Evolutionary conservation across 2,797 vertebrate species (phyloP).

Genomic region (Macropus fuliginosus): DNA sequence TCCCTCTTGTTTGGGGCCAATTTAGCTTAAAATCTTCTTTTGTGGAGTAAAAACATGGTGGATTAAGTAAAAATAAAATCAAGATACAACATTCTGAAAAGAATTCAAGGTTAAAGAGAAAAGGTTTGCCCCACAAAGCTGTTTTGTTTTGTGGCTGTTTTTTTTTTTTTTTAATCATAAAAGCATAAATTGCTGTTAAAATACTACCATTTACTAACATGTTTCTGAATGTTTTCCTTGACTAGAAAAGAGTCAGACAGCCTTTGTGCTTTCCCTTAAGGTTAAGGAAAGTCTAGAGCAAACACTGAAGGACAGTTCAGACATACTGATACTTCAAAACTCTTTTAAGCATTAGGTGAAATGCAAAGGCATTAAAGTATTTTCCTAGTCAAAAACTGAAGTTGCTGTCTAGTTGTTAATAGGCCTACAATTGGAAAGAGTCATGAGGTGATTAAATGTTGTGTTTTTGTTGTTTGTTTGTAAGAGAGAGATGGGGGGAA

Average conservation of each 20-base stretch:
- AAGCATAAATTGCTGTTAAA: slow-evolving; percentile 80
- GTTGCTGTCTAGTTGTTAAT: neutral
- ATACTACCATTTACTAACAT: slow-evolving; percentile 71
- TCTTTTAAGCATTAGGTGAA: slow-evolving; percentile 20
- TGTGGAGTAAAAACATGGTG: slow-evolving; percentile 84
- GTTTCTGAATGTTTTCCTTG: slow-evolving; percentile 69
- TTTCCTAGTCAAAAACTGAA: slow-evolving; percentile 23
- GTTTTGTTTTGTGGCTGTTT: neutral
- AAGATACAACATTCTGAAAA: slow-evolving; percentile 84
- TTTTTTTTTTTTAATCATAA: slow-evolving; percentile 51
- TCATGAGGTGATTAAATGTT: slow-evolving; percentile 32
- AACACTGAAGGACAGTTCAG: neutral
- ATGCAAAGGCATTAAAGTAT: neutral
- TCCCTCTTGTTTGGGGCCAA: slow-evolving; percentile 86
- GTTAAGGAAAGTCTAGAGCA: slow-evolving; percentile 29
- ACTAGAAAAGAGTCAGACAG: slow-evolving; percentile 74
- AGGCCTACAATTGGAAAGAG: neutral
- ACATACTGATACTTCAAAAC: slow-evolving; percentile 29
- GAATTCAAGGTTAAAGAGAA: slow-evolving; percentile 85
- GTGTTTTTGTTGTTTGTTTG: neutral
- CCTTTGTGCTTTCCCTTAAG: slow-evolving; percentile 39
- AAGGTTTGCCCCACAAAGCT: slow-evolving; percentile 79
- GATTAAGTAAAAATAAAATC: slow-evolving; percentile 86
- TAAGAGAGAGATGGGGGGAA: slow-evolving; percentile 27
- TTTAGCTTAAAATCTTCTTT: slow-evolving; percentile 85